Evolutionary conservation across 2,113 vertebrate species (phyloP), one percentile per base, ranked within the genome.

Genomic region (Bagarius yarrelli): DNA sequence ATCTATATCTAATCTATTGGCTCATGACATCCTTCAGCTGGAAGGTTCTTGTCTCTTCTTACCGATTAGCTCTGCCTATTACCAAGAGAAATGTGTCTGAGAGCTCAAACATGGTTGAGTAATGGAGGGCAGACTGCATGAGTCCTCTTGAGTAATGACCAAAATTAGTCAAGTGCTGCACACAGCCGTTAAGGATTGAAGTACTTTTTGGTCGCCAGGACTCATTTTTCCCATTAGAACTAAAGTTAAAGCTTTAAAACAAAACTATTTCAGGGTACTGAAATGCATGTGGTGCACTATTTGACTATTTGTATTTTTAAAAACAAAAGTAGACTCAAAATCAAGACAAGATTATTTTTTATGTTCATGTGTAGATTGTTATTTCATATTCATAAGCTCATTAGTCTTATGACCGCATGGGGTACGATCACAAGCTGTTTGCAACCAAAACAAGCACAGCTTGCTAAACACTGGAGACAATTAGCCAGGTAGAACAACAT

Each of bases 301-400:
- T 13, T 5, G 21, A 40, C 53, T 56, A 47, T 8, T 56, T 52
- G 23, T 55, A 23, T 34, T 73, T 34, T 56, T 55, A 75, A 32
- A 53, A 8, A n/a, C 53, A 72, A 72, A 53, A 76, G 15, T 27
- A n/a, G 27, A 71, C 15, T 76, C 36, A 60, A 27, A 47, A 76
- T 18, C n/a, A 53, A 34, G n/a, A 34, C 18, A 55, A 40, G 27
- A 4, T 18, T n/a, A 27, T 47, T 47, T 30, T 56, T 21, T 55
- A n/a, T 25, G 14, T 36, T 57, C n/a, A 36, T 15, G 60, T 78
- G 61, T 23, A 67, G 50, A 67, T 36, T 79, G 56, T 70, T 47
- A 73, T 80, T 72, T 61, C 57, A 80, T 80, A 80, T 80, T 86
- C 84, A 84, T 80, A 59, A 67, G 73, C 76, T 81, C 69, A 53